These are phyloP conservation scores for Eudasyphora cyanicolor DNA, from an alignment of 2,888 invertebrate species.

Conservation along the genomic window DNA sequence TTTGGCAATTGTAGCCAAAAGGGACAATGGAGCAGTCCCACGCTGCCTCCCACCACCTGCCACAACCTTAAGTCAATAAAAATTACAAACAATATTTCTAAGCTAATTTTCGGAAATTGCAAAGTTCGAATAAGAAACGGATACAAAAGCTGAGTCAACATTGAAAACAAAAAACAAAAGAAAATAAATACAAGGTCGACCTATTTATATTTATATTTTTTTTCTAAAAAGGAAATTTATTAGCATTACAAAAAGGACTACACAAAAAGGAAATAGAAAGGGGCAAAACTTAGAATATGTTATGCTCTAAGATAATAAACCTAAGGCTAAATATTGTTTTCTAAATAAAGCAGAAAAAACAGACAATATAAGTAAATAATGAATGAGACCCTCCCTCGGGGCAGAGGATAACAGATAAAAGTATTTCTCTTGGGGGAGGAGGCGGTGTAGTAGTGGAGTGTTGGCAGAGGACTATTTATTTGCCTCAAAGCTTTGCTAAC, in stretches of 20 bases:
- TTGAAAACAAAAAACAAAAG: background rate
- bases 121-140: background rate
- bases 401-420: background rate
- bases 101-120: conserved; percentile 32
- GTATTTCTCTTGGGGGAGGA: background rate
- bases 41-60: background rate
- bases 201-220: background rate
- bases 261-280: background rate
- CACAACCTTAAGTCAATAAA: conserved; percentile 48
- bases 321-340: conserved; percentile 1
- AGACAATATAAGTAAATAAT: background rate
- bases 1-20: background rate
- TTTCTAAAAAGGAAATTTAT: background rate
- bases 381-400: too few relatives aligned
- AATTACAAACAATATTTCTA: conserved; percentile 50
- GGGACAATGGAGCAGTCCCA: background rate
- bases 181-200: background rate
- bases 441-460: background rate
- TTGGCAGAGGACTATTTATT: background rate
- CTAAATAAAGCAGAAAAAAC: background rate
- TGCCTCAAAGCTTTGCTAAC: too few relatives aligned
- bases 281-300: background rate
- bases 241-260: background rate
- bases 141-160: background rate
- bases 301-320: background rate